Conservation (phyloP, 2,113 vertebrate species). For the Centropus bengalensis region DNA sequence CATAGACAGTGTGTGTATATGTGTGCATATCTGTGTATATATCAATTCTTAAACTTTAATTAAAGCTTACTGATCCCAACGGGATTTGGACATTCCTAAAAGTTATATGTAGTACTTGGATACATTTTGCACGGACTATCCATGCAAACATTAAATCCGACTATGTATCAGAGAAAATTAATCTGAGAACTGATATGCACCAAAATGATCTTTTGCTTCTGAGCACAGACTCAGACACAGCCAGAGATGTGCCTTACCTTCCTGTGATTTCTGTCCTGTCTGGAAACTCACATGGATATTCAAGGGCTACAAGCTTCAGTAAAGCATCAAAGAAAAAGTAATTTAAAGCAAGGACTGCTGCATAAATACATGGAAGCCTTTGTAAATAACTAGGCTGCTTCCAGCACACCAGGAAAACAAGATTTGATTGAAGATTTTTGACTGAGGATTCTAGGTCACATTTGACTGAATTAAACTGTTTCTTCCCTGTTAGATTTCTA, state of each 20-base stretch:
- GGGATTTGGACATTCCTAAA: background rate
- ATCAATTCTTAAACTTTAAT: background rate
- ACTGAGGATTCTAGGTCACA: background rate
- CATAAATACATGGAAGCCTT: background rate
- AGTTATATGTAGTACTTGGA: background rate
- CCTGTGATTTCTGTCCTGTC: background rate
- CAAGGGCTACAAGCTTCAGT: background rate
- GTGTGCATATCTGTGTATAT: background rate
- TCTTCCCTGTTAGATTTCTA: background rate
- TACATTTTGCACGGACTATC: background rate
- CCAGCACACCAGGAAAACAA: background rate
- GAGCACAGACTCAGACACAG: accelerated
- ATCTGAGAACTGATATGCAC: background rate
- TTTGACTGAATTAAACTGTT: background rate
- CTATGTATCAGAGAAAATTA: background rate
- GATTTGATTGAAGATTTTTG: background rate
- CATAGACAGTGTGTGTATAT: background rate
- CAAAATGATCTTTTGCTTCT: background rate
- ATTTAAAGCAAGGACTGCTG: background rate
- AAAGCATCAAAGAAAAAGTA: background rate
- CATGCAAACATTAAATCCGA: background rate
- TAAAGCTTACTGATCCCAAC: background rate
- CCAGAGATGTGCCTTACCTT: background rate
- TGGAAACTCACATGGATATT: background rate
- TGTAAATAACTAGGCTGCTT: background rate